Evolutionary conservation across 2,113 vertebrate genomes (phyloP).

Genomic region (Lepisosteus oculatus): DNA sequence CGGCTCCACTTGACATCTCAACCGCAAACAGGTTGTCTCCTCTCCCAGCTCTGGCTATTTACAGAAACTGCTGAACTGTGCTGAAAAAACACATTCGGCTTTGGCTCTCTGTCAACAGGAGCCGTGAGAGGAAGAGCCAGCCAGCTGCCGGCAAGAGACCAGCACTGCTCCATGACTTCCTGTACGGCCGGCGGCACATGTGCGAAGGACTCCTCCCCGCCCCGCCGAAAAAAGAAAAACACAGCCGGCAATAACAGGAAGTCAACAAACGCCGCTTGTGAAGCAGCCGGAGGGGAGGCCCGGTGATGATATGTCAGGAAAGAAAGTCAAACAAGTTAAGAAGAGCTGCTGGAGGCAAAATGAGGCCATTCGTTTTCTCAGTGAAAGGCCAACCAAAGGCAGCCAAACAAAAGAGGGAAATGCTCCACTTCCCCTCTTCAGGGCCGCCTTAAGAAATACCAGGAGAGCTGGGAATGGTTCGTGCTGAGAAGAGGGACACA

Average conservation of each 20-base stretch:
- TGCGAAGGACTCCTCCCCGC: conserved; percentile 9
- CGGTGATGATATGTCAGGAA: conserved; percentile 3
- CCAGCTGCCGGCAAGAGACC: conserved; percentile 24
- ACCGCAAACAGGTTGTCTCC: conserved; percentile 18
- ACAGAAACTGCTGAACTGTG: conserved; percentile 27
- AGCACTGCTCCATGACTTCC: conserved; percentile 32
- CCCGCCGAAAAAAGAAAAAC: conserved; percentile 24
- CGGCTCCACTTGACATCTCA: conserved; percentile 1
- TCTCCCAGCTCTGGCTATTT: conserved; percentile 29
- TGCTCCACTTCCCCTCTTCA: conserved; percentile 12
- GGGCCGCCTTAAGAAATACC: conserved; percentile 17
- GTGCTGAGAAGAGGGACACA: background rate
- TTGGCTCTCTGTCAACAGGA: conserved; percentile 10
- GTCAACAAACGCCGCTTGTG: background rate
- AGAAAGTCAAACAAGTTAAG: conserved; percentile 23
- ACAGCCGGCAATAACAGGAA: background rate
- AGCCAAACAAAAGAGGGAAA: conserved; percentile 23
- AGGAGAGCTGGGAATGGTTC: background rate
- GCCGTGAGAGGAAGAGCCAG: conserved; percentile 2
- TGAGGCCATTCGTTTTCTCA: conserved; percentile 6
- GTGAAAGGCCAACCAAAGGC: conserved; percentile 4
- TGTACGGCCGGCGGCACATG: conserved; percentile 12
- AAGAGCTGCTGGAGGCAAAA: background rate
- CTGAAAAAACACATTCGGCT: conserved; percentile 2
- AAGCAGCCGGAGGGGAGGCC: background rate